These are phyloP conservation scores for Callospermophilus lateralis DNA, from an alignment of 2,113 vertebrate species.

Conservation along the genomic window DNA sequence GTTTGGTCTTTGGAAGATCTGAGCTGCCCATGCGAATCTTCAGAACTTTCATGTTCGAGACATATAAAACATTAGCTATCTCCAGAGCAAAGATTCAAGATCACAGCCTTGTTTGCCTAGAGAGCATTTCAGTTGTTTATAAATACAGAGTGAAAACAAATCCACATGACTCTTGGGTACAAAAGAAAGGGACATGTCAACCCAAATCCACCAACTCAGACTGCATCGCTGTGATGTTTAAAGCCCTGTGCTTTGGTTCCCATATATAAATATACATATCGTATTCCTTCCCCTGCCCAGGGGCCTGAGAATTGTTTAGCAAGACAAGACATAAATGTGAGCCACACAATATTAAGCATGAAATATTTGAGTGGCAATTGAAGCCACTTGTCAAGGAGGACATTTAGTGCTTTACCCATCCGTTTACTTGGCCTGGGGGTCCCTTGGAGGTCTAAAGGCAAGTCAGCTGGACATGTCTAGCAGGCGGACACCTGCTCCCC, in stretches of 20 bases:
- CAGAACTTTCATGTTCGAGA: neutral
- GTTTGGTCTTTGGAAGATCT: neutral
- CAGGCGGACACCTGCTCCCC: neutral
- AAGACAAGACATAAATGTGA: neutral
- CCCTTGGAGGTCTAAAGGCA: neutral
- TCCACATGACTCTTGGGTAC: neutral
- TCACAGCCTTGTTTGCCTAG: neutral
- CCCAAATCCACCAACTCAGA: neutral
- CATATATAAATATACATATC: fast-evolving
- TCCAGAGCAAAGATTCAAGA: neutral
- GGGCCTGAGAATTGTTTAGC: neutral
- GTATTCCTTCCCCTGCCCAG: neutral
- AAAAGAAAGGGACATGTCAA: neutral
- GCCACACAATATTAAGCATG: neutral
- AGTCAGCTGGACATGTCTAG: neutral
- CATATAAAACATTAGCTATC: neutral
- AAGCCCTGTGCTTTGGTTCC: neutral
- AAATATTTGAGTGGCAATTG: neutral
- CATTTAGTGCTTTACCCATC: neutral
- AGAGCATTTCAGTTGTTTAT: neutral
- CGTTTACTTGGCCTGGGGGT: neutral
- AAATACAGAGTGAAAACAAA: neutral
- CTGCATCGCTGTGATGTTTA: neutral
- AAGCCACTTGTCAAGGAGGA: neutral
- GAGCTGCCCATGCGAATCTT: neutral